These are phyloP conservation scores for Philonicus albiceps DNA, from an alignment of 2,888 invertebrate genomes.

Conservation along the genomic window DNA sequence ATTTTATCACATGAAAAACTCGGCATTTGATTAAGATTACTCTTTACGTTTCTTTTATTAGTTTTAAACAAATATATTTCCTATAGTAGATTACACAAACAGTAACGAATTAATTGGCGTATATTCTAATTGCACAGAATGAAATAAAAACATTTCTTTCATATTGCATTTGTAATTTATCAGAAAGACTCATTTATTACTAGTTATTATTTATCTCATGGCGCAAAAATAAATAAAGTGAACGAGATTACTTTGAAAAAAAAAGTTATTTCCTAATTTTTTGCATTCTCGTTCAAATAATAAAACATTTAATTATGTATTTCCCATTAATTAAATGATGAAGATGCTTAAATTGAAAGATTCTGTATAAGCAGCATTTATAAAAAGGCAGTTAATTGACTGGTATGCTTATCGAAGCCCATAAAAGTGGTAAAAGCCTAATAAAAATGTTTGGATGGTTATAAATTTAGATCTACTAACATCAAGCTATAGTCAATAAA, in stretches of 20 bases:
- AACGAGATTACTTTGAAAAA: background rate
- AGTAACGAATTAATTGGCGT: no score
- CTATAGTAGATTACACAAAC: no score
- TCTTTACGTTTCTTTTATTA: no score
- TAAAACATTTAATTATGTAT: background rate
- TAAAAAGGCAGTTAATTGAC: background rate
- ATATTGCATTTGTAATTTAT: no score
- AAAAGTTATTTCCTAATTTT: background rate
- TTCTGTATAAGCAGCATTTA: background rate
- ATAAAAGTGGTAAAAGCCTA: background rate
- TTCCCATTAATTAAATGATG: background rate
- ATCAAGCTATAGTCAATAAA: background rate
- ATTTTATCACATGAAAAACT: no score
- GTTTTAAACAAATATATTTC: no score
- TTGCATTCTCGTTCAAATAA: background rate
- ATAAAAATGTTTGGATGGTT: background rate
- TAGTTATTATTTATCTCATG: no score
- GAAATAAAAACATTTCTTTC: background rate
- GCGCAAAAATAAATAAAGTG: background rate
- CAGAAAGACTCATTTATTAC: no score
- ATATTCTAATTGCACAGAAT: no score
- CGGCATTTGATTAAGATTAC: no score
- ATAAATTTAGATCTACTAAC: background rate
- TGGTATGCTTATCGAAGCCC: background rate
- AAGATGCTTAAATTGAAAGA: background rate